Base-by-base conservation (phyloP, 2,888 invertebrate species). In the Sthenelais limicola region DNA sequence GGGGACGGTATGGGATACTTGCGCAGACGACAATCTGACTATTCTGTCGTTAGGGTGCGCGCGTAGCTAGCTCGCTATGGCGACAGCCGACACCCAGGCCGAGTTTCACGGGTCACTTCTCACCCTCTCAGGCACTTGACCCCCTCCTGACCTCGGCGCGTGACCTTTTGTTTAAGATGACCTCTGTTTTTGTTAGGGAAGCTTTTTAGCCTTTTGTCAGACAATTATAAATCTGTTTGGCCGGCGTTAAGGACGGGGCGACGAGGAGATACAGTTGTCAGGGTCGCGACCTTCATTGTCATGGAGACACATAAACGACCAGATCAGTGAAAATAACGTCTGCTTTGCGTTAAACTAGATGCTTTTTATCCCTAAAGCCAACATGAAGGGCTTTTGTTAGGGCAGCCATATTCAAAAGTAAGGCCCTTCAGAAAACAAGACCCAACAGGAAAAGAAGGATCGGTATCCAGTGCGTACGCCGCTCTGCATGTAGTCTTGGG, bases 71-170 rank as follows among this genome's bases (percentile, higher is more conserved):
- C n/a, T n/a, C n/a, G n/a, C n/a, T n/a, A n/a, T n/a, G 33, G 33
- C 48, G 56, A 7, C 15, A 1, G 12, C 32, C 21, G 56, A 24
- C 52, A 52, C n/a, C 28, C 5, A 15, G 56, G 32, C 56, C n/a
- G 33, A 33, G 32, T 56, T 30, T 56, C 56, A 56, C 9, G 52
- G 52, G 1, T 4, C 4, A 32, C 56, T 33, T 56, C 56, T 33
- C 52, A 24, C 26, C 52, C 24, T 52, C 28, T 52, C 24, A 3
- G 12, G 28, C 52, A 52, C 52, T 52, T 52, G 52, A 52, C 52
- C 52, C 52, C 52, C 52, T 52, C 52, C 52, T 52, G 52, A 52
- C 52, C 52, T 52, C 30, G 52, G n/a, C 52, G 24, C 52, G n/a
- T 15, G n/a, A 15, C n/a, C 52, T 24, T 21, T 52, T 52, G 52